Percentiles rank a stretch among this genome's conserved stretches.
phyloP scores from a whole-genome alignment of 2,113 vertebrate genomes.

The Notarius lentiginosus region DNA sequence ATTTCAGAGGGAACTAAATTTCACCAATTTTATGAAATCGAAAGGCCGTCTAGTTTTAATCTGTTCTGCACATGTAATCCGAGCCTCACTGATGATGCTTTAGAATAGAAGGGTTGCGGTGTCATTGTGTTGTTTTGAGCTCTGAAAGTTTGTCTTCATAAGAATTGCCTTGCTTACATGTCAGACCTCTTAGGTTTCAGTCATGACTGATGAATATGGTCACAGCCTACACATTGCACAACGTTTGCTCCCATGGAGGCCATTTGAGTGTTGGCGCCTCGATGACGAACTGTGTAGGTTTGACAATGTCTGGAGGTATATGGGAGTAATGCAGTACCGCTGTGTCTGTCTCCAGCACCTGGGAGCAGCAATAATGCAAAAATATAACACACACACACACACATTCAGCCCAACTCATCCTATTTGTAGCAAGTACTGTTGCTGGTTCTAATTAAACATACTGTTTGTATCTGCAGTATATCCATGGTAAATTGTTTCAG shows the following conservation, averaged over 20 bases:
- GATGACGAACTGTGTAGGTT: background rate
- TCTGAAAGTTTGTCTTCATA: background rate
- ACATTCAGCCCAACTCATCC: background rate
- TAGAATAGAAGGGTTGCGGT: background rate
- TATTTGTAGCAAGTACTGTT: background rate
- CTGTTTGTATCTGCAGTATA: background rate
- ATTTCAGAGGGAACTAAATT: no score
- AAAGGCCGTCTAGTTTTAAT: no score
- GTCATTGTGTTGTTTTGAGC: background rate
- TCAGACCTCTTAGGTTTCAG: background rate
- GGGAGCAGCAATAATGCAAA: background rate
- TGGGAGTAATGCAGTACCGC: conserved; percentile 7
- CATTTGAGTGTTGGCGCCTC: background rate
- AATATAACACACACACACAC: background rate
- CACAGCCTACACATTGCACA: background rate
- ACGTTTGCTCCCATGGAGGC: background rate
- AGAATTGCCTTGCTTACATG: conserved; percentile 4
- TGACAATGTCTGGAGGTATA: conserved; percentile 27
- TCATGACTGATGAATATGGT: background rate
- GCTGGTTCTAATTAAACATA: conserved; percentile 8
- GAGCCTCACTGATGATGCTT: background rate
- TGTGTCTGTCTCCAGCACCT: conserved; percentile 32
- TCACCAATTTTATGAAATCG: no score
- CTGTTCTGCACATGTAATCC: background rate
- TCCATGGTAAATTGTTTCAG: background rate